Percentiles rank a stretch among this genome's conserved stretches.
Evolutionary conservation across 2,888 invertebrate genomes (phyloP).

Genomic region (Andrena hattorfiana): DNA sequence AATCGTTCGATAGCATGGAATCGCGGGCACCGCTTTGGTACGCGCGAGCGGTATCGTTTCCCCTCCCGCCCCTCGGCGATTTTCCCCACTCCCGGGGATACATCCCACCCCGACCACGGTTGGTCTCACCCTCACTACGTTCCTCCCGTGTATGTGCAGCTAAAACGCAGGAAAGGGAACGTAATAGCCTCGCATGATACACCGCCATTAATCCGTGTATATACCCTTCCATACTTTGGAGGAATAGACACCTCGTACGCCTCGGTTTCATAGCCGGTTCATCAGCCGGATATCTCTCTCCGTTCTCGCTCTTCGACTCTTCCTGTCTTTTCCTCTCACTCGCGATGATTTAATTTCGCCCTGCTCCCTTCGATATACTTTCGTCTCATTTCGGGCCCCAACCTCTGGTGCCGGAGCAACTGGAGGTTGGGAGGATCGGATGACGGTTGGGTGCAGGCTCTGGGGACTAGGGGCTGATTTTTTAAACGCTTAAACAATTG

Average conservation of each 20-base stretch:
- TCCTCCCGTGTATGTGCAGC: constrained; percentile 51
- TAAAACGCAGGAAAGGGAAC: constrained; percentile 77
- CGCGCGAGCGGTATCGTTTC: constrained; percentile 45
- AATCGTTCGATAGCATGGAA: constrained; percentile 66
- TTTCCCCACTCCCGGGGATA: constrained; percentile 19
- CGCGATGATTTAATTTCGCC: constrained; percentile 72
- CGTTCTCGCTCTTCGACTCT: constrained; percentile 46
- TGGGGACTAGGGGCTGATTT: not conserved
- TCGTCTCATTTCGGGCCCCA: not conserved
- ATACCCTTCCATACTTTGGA: constrained; percentile 78
- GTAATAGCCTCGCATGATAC: constrained; percentile 81
- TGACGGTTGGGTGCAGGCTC: not conserved
- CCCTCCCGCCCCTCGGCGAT: constrained; percentile 7
- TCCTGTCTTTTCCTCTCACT: constrained; percentile 68
- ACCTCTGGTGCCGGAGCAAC: not conserved
- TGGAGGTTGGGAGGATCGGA: not conserved
- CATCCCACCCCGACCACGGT: constrained; percentile 5
- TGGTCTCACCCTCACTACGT: constrained; percentile 42
- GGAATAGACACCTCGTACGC: constrained; percentile 81
- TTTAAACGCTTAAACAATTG: not conserved
- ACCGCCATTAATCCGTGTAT: constrained; percentile 79
- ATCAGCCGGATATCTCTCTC: constrained; percentile 78
- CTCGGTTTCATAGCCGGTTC: constrained; percentile 78
- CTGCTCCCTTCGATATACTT: constrained; percentile 25
- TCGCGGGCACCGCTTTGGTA: constrained; percentile 49